A percentile compares a stretch with the other conserved stretches of the same genome.
Conservation (phyloP, 2,888 invertebrate genomes). For the Hyles lineata region DNA sequence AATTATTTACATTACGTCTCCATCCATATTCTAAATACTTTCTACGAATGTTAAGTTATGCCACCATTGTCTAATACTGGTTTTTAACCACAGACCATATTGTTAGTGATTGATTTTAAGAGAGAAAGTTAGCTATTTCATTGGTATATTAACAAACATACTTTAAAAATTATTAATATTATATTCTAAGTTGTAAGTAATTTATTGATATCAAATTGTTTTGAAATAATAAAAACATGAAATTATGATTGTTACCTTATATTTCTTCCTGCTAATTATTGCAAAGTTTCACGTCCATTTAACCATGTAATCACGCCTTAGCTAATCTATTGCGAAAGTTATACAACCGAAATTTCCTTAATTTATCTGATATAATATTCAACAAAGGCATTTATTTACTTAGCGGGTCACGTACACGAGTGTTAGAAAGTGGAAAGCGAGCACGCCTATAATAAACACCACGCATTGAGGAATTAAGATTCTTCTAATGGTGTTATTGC, state of each 20-base stretch:
- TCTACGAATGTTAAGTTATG: no score
- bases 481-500: constrained; percentile 40
- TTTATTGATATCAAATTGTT: not conserved
- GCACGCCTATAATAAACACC: constrained; percentile 55
- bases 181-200: no score
- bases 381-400: constrained; percentile 24
- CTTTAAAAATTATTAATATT: no score
- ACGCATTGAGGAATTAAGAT: constrained; percentile 49
- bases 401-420: constrained; percentile 33
- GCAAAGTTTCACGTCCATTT: not conserved
- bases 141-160: no score
- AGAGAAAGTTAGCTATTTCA: no score
- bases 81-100: no score
- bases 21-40: no score
- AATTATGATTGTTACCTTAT: not conserved
- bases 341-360: constrained; percentile 13
- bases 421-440: constrained; percentile 65
- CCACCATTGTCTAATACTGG: no score
- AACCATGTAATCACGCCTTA: not conserved
- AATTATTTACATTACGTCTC: no score
- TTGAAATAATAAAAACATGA: not conserved
- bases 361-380: constrained; percentile 16
- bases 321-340: not conserved
- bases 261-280: not conserved
- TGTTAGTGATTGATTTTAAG: no score